phyloP scores from a whole-genome alignment of 2,888 invertebrate genomes.

The Epinotia demarniana region DNA sequence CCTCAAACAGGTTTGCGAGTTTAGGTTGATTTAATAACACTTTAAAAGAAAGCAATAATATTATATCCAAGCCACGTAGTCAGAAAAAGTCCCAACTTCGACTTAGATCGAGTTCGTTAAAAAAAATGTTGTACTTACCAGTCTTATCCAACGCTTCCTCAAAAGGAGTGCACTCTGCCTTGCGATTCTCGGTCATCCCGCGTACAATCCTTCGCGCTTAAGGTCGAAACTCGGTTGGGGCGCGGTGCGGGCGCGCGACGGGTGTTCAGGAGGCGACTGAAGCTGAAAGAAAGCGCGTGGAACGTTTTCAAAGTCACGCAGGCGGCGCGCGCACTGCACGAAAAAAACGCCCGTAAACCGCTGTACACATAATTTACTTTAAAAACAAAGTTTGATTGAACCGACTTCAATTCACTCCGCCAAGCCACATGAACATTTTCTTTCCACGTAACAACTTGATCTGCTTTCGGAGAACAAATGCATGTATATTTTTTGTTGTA shows the following conservation, averaged over 20 bases:
- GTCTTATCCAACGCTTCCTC: slow-evolving; percentile 72
- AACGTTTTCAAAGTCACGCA: slow-evolving; percentile 64
- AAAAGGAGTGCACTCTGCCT: slow-evolving; percentile 57
- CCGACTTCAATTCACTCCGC: too few relatives aligned
- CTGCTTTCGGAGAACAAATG: too few relatives aligned
- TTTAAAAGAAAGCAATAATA: too few relatives aligned
- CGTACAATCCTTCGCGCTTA: slow-evolving; percentile 39
- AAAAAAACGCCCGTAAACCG: slow-evolving; percentile 32
- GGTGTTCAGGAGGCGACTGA: slow-evolving; percentile 59
- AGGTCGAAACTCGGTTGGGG: slow-evolving; percentile 22
- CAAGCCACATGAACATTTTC: too few relatives aligned
- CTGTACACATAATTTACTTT: too few relatives aligned
- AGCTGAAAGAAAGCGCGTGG: slow-evolving; percentile 68
- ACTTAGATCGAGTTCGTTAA: neutral
- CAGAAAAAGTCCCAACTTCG: neutral
- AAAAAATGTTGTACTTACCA: slow-evolving; percentile 55
- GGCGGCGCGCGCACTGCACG: slow-evolving; percentile 54
- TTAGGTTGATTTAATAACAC: too few relatives aligned
- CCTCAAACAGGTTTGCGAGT: too few relatives aligned
- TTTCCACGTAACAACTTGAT: too few relatives aligned
- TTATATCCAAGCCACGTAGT: too few relatives aligned
- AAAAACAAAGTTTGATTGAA: too few relatives aligned
- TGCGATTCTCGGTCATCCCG: slow-evolving; percentile 34
- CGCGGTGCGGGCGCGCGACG: slow-evolving; percentile 47
- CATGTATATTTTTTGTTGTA: too few relatives aligned